Evolutionary conservation across 2,888 invertebrate genomes (phyloP), one percentile per base, ranked within the genome.

Genomic region (Bellardia pandia): DNA sequence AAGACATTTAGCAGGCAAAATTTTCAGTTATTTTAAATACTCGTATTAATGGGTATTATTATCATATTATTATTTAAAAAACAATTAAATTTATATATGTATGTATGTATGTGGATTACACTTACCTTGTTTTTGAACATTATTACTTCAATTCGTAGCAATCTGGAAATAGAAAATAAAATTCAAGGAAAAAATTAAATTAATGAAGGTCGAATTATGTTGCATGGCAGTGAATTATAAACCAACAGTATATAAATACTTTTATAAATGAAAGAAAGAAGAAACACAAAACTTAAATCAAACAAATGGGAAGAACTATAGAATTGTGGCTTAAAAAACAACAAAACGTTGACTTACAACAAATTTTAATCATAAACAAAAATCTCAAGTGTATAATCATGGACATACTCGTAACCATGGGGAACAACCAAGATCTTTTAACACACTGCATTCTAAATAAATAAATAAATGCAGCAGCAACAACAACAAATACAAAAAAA

Each of bases 371-470:
- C 72, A 69, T 66, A 64, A 88, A 69, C 51, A 66, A 81, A 79
- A 82, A 75, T 58, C 68, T 69, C 69, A 76, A 74, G 60, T 74
- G 74, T 74, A 74, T 85, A 79, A 85, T 79, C 53, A 78, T 60
- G 74, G 75, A 66, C 51, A 66, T 62, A 45, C n/a, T 7, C 40
- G 68, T 30, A 68, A 76, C 76, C 72, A 66, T 77, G 45, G 53
- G 60, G 77, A 77, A 71, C 76, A 68, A 69, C 66, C 2, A 89
- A 90, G 89, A 68, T 74, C 23, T 84, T 56, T 30, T 40, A 56
- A 64, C 64, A 86, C 89, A 89, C 82, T 88, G 88, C 88, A 89
- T 88, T 88, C 87, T 42, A 16, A 68, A 56, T 33, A 53, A 79
- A 40, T 11, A 33, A 33, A 37, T 37, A 37, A 37, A 37, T 37